phyloP scores from a whole-genome alignment of 2,797 vertebrate species.

The Sebastes cheni region DNA sequence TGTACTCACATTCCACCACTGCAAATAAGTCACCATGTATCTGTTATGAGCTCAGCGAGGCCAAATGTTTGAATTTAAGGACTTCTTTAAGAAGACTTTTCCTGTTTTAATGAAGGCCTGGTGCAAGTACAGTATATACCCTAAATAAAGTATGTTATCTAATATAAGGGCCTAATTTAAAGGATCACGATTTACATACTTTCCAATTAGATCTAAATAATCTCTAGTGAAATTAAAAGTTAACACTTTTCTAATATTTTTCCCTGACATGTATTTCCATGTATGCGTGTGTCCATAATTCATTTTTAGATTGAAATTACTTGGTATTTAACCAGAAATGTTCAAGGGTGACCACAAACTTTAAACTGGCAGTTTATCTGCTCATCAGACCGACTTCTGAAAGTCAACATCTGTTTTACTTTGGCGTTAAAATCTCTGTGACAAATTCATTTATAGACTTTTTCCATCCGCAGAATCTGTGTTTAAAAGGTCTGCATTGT shows the following conservation, averaged over 20 bases:
- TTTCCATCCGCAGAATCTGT: not conserved
- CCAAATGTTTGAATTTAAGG: not conserved
- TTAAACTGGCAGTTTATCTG: not conserved
- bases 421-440: constrained; percentile 6
- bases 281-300: not conserved
- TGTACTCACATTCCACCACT: not conserved
- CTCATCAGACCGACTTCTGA: constrained; percentile 6
- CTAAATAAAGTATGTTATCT: not conserved
- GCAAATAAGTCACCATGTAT: not conserved
- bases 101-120: too few relatives aligned
- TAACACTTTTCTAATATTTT: not conserved
- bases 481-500: constrained; percentile 5
- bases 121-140: not conserved
- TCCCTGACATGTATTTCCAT: not conserved
- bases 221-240: not conserved
- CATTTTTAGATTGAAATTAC: not conserved
- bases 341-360: not conserved
- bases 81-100: not conserved
- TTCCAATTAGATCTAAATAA: not conserved
- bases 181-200: not conserved
- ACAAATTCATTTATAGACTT: constrained; percentile 15
- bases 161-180: not conserved
- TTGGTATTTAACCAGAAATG: not conserved
- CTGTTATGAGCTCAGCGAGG: not conserved
- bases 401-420: not conserved